Evolutionary conservation across 2,888 invertebrate genomes (phyloP).

Genomic region (Hoplodrina ambigua): DNA sequence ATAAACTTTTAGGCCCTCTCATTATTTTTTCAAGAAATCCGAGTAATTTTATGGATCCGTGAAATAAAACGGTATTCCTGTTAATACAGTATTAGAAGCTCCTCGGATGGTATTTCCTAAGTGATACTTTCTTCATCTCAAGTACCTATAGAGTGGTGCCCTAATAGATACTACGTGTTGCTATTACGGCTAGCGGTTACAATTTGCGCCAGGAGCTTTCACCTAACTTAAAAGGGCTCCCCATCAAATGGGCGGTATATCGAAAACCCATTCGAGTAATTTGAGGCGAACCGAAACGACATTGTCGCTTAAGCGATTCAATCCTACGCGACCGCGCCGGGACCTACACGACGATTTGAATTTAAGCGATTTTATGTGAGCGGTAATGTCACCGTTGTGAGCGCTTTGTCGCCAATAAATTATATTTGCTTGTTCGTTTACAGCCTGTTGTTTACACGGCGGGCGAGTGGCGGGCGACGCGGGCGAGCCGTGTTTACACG

Average conservation of each 20-base stretch:
- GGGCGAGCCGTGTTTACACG: constrained; percentile 54
- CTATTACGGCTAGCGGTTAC: constrained; percentile 73
- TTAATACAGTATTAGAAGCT: constrained; percentile 48
- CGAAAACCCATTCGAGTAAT: constrained; percentile 87
- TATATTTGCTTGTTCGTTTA: constrained; percentile 62
- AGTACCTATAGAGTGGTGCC: constrained; percentile 59
- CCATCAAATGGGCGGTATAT: constrained; percentile 82
- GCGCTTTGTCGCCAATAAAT: constrained; percentile 59
- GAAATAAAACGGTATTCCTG: constrained; percentile 34
- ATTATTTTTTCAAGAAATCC: constrained; percentile 50
- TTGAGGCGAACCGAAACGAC: constrained; percentile 85
- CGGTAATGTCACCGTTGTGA: constrained; percentile 65
- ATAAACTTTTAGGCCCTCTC: constrained; percentile 43
- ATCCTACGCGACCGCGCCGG: constrained; percentile 79
- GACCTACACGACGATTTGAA: constrained; percentile 82
- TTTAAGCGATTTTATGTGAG: constrained; percentile 79
- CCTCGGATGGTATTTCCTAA: constrained; percentile 50
- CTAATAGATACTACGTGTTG: constrained; percentile 68
- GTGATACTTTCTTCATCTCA: constrained; percentile 63
- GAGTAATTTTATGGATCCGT: constrained; percentile 35
- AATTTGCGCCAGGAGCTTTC: constrained; percentile 73
- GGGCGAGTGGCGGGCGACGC: constrained; percentile 18
- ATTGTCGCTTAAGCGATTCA: constrained; percentile 86
- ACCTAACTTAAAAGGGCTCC: constrained; percentile 78
- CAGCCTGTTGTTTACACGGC: constrained; percentile 56